A percentile compares a stretch with the other conserved stretches of the same genome.
These are phyloP conservation scores for Lordiphosa fenestrarum DNA, from an alignment of 2,888 invertebrate species.

Conservation along the genomic window DNA sequence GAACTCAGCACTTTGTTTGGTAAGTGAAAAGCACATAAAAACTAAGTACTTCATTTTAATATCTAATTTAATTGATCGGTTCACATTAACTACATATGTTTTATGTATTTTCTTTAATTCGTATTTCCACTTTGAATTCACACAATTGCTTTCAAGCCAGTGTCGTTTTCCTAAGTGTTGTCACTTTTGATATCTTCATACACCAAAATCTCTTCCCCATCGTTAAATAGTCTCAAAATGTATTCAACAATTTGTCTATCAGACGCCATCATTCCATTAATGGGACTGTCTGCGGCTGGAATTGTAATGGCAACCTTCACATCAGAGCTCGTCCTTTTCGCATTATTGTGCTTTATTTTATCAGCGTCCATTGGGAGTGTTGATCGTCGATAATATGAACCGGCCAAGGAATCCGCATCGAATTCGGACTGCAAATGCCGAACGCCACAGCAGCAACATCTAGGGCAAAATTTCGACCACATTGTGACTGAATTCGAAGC, in stretches of 20 bases:
- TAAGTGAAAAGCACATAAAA: too few relatives aligned
- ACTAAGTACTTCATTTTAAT: too few relatives aligned
- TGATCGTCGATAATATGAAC: constrained; percentile 1
- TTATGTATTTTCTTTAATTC: too few relatives aligned
- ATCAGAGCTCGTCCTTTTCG: not conserved
- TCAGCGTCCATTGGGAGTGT: not conserved
- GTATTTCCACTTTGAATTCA: too few relatives aligned
- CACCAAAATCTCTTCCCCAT: constrained; percentile 4
- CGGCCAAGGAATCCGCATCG: constrained; percentile 2
- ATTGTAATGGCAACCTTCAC: not conserved
- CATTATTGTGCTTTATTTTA: too few relatives aligned
- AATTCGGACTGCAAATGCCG: not conserved
- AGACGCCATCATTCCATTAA: not conserved
- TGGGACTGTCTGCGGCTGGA: not conserved
- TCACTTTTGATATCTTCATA: too few relatives aligned
- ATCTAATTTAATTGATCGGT: too few relatives aligned
- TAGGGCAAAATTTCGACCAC: not conserved
- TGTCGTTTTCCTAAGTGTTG: too few relatives aligned
- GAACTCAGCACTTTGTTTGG: too few relatives aligned
- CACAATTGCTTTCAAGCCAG: too few relatives aligned
- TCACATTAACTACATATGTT: too few relatives aligned
- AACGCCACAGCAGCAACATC: not conserved
- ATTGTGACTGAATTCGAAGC: constrained; percentile 1
- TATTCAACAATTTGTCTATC: not conserved
- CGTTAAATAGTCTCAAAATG: not conserved